Evolutionary conservation across 2,113 vertebrate species (phyloP).

Genomic region (Cariama cristata): DNA sequence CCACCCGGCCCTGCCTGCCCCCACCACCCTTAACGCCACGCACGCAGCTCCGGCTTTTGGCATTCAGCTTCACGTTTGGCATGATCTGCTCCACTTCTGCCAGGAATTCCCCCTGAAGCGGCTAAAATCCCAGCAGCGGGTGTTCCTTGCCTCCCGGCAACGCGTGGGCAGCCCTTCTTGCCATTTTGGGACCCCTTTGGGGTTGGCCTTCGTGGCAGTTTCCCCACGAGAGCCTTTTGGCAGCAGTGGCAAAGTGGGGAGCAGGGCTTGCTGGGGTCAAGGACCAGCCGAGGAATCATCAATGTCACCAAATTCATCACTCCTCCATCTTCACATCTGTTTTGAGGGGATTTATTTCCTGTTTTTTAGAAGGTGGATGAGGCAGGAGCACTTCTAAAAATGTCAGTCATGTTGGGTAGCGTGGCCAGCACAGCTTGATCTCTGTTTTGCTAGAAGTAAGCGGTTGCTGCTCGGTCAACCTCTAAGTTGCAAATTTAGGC

Average conservation of each 20-base stretch:
- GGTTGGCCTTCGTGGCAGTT: fast-evolving
- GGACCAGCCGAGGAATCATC: neutral
- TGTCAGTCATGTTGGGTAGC: fast-evolving
- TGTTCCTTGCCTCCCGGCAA: neutral
- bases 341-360: neutral
- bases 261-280: neutral
- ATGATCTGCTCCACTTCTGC: neutral
- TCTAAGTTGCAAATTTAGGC: neutral
- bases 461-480: neutral
- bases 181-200: no score
- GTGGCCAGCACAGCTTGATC: neutral
- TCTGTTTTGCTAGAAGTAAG: neutral
- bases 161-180: neutral
- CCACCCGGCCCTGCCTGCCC: neutral
- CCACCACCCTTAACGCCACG: fast-evolving
- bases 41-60: neutral
- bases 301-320: fast-evolving
- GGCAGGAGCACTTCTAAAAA: neutral
- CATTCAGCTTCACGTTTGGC: neutral
- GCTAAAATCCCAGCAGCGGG: neutral
- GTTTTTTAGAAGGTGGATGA: fast-evolving
- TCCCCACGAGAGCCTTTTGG: neutral
- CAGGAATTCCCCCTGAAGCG: neutral
- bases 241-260: neutral
- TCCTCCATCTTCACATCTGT: neutral